A percentile compares a stretch with the other conserved stretches of the same genome.
These are phyloP conservation scores for Callipepla californica DNA, from an alignment of 2,113 vertebrate genomes.

Conservation along the genomic window DNA sequence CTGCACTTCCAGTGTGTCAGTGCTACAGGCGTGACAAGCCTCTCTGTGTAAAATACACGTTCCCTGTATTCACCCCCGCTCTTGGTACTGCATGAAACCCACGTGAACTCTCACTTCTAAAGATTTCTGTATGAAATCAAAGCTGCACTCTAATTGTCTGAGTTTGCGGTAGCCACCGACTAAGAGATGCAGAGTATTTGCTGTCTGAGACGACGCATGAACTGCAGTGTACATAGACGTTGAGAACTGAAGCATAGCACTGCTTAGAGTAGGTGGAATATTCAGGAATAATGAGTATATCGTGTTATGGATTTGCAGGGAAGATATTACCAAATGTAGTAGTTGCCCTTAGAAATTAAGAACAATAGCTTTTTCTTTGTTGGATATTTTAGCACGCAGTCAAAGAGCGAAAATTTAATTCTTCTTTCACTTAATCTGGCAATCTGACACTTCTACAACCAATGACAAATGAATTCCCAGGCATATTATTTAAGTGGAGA, in stretches of 20 bases:
- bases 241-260: background rate
- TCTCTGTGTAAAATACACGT: background rate
- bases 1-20: background rate
- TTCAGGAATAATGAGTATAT: background rate
- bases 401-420: conserved; percentile 17
- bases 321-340: background rate
- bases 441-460: conserved; percentile 29
- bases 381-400: background rate
- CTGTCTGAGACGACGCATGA: background rate
- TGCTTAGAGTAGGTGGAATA: background rate
- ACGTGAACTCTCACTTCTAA: background rate
- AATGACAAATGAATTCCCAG: conserved; percentile 37
- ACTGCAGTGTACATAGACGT: background rate
- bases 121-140: background rate
- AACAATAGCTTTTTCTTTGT: conserved; percentile 16
- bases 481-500: conserved; percentile 41
- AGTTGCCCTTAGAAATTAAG: conserved; percentile 23
- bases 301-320: background rate
- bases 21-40: background rate
- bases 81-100: background rate
- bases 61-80: background rate
- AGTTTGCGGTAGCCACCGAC: background rate
- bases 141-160: background rate
- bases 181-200: background rate
- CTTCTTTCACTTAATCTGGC: background rate